Evolutionary conservation across 2,797 vertebrate species (phyloP).

Genomic region (Pantherophis alleghaniensis): DNA sequence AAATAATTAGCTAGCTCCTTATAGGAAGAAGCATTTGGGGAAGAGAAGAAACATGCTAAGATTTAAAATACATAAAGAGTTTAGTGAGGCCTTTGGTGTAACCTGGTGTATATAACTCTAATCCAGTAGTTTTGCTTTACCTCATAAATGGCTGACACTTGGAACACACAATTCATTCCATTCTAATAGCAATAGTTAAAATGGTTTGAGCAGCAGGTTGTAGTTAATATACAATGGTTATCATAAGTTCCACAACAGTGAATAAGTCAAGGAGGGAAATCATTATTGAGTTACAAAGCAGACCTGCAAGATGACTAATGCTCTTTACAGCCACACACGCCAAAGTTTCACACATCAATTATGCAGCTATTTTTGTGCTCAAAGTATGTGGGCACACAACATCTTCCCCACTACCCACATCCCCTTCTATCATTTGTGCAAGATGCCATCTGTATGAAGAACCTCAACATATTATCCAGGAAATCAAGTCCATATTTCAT

Average conservation of each 20-base stretch:
- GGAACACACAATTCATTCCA: not conserved
- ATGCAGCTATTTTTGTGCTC: constrained; percentile 57
- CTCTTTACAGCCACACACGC: constrained; percentile 50
- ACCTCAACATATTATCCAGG: constrained; percentile 20
- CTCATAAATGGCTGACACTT: no score
- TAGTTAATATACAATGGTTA: constrained; percentile 53
- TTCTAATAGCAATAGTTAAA: not conserved
- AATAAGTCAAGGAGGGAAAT: constrained; percentile 36
- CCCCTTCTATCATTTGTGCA: constrained; percentile 22
- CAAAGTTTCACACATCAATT: constrained; percentile 53
- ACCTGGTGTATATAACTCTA: not conserved
- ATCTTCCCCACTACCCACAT: not conserved
- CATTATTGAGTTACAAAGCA: constrained; percentile 21
- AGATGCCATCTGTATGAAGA: constrained; percentile 13
- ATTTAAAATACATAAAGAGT: not conserved
- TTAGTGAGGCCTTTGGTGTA: not conserved
- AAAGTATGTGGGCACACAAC: constrained; percentile 36
- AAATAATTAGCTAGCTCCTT: not conserved
- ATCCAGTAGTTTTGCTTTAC: not conserved
- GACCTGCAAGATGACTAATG: constrained; percentile 56
- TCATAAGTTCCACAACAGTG: constrained; percentile 56
- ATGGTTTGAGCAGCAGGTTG: constrained; percentile 28
- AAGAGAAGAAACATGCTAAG: not conserved
- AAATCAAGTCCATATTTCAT: constrained; percentile 30
- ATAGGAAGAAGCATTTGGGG: not conserved